Evolutionary conservation across 1,140 invertebrate species (phyloP), one percentile per base, ranked within the genome.

Genomic region (Leptinotarsa lineolata): DNA sequence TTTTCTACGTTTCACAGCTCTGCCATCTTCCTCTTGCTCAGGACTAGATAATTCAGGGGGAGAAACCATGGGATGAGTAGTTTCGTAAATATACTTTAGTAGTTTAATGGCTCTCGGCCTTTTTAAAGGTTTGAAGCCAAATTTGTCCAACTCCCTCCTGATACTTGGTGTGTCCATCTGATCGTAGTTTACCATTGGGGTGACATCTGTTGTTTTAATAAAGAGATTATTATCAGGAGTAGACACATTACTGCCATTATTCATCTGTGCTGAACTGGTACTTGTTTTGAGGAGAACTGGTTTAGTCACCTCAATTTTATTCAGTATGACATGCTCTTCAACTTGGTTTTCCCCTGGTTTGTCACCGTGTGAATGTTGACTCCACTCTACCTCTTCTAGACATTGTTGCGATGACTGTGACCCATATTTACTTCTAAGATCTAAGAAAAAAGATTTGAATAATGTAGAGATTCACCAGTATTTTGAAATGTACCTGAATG

Each of bases 81-180:
- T 72, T 84, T 84, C 80, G 75, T 84, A 85, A 74, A 85, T 84
- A 78, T 82, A 75, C 68, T 83, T 80, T 68, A 84, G 70, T 24
- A 82, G 76, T 73, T 79, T 77, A 21, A 79, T 66, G 22, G 80
- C 83, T 69, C 76, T 77, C 54, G 75, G 85, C 66, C 88, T 80
- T 84, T 88, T 89, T 45, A 89, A 84, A 66, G 86, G 86, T 81
- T 88, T 89, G n/a, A 89, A 78, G 20, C 88, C 88, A 83, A 86
- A 87, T 82, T 87, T 88, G 46, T 87, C 83, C 54, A 89, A 79
- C 79, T 89, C 87, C 73, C 82, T 84, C 75, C 84, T 81, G 59
- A 87, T 85, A 76, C 84, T 82, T 4, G 88, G 88, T 24, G 85
- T 86, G 59, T 85, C 79, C 86, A 89, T 86, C 15, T 80, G 72